Conservation (phyloP, 2,113 vertebrate species). For the Mastomys coucha region DNA sequence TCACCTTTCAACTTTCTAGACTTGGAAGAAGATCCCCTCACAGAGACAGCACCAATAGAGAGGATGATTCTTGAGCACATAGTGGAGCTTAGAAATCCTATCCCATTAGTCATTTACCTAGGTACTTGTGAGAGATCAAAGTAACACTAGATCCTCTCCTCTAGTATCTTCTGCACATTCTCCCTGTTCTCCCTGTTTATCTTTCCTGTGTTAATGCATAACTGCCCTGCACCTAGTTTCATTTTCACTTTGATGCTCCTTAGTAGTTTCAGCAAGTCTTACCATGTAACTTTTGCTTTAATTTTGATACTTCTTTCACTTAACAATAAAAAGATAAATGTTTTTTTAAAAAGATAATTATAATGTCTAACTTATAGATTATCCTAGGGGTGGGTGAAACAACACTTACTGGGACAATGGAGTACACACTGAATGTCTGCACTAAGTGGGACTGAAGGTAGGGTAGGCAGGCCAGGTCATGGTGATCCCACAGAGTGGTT, state of each 20-base stretch:
- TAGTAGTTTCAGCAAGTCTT: background rate
- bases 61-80: background rate
- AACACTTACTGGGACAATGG: background rate
- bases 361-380: background rate
- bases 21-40: no score
- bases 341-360: no score
- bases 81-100: background rate
- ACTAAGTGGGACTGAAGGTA: background rate
- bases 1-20: no score
- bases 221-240: background rate
- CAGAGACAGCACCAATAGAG: background rate
- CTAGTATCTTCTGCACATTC: background rate
- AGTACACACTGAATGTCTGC: background rate
- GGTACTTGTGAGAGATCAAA: background rate
- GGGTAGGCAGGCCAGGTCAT: background rate
- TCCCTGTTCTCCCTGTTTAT: background rate
- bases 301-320: background rate
- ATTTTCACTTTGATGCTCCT: background rate
- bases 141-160: background rate
- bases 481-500: background rate
- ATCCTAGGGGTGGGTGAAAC: background rate
- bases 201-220: background rate
- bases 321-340: background rate
- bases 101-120: background rate
- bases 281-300: background rate